These are phyloP conservation scores for Anguilla marmorata DNA, from an alignment of 2,797 vertebrate genomes.

Conservation along the genomic window DNA sequence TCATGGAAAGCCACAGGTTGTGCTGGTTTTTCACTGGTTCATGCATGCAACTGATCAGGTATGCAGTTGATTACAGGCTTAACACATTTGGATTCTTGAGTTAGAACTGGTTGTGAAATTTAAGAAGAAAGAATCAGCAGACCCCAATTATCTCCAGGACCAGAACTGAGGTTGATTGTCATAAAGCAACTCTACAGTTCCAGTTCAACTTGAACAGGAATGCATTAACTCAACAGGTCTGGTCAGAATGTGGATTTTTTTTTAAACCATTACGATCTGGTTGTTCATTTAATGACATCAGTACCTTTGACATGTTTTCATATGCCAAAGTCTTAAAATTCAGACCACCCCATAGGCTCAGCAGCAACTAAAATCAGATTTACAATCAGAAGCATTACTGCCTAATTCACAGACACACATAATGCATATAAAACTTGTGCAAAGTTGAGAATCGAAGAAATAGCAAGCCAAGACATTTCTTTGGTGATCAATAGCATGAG, in stretches of 20 bases:
- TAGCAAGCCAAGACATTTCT: conserved; percentile 11
- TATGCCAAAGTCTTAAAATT: background rate
- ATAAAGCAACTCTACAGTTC: background rate
- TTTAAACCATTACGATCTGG: background rate
- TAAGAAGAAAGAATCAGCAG: background rate
- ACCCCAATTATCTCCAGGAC: background rate
- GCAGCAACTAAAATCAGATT: background rate
- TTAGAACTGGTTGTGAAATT: background rate
- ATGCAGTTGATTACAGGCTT: background rate
- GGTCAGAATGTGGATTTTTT: background rate
- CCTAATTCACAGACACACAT: background rate
- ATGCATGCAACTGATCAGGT: background rate
- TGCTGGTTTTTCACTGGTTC: background rate
- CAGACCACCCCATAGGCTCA: background rate
- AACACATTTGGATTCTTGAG: background rate
- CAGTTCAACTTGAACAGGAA: background rate
- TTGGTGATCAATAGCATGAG: conserved; percentile 18
- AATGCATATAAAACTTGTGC: background rate
- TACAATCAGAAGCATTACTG: conserved; percentile 1
- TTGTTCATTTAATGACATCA: background rate
- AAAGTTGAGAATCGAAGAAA: background rate
- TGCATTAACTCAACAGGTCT: background rate
- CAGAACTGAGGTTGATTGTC: background rate
- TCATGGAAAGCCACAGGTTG: background rate
- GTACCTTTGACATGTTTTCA: background rate